Conservation (phyloP, 2,797 vertebrate genomes). For the Coccyzus lansbergi region DNA sequence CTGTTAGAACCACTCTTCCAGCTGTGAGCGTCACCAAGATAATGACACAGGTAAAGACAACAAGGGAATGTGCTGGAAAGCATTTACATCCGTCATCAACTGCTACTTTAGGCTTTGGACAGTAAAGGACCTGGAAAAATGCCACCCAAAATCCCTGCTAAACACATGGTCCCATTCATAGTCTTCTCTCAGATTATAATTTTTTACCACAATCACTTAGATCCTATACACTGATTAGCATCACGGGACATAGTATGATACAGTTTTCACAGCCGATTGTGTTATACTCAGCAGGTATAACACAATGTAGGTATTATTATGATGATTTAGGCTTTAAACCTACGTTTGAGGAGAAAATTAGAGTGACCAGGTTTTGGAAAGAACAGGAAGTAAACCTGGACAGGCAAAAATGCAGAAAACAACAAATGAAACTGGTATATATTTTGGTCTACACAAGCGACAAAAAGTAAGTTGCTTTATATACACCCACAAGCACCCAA, state of each 20-base stretch:
- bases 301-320: background rate
- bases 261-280: background rate
- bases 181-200: background rate
- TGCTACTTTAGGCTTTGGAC: background rate
- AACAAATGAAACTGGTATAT: fast-evolving
- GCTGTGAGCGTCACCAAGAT: background rate
- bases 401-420: background rate
- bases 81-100: background rate
- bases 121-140: fast-evolving
- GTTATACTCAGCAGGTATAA: background rate
- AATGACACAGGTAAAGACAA: background rate
- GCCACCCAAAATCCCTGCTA: background rate
- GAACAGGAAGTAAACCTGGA: background rate
- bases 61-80: background rate
- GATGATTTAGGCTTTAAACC: background rate
- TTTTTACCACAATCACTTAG: background rate
- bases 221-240: background rate
- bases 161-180: background rate
- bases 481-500: fast-evolving
- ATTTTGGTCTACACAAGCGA: background rate
- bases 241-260: background rate
- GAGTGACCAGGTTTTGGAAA: background rate
- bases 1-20: background rate
- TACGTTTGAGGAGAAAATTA: background rate
- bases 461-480: background rate